A percentile compares a stretch with the other conserved stretches of the same genome.
These are phyloP conservation scores for Phalera bucephala DNA, from an alignment of 2,888 invertebrate species.

Conservation along the genomic window DNA sequence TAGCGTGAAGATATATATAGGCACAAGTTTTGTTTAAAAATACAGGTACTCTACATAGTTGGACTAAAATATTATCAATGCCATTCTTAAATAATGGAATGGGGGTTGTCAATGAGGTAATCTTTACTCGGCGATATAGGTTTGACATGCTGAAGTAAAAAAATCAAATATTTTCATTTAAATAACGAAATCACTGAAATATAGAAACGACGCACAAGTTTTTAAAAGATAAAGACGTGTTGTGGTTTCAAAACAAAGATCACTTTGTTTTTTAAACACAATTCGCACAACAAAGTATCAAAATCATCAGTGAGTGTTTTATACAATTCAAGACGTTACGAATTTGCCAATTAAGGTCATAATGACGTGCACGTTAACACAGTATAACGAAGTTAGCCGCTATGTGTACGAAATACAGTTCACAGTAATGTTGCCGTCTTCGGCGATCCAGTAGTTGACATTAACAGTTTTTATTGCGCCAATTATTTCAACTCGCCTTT, in stretches of 20 bases:
- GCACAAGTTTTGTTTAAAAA: too few relatives aligned
- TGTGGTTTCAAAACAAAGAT: not conserved
- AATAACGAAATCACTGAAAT: too few relatives aligned
- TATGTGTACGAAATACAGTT: conserved; percentile 1
- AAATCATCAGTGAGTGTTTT: not conserved
- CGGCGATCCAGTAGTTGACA: conserved; percentile 18
- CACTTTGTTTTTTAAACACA: not conserved
- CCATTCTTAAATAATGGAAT: too few relatives aligned
- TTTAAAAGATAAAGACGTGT: too few relatives aligned
- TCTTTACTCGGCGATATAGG: too few relatives aligned
- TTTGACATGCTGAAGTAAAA: too few relatives aligned
- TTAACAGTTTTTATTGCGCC: conserved; percentile 38
- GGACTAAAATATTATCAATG: too few relatives aligned
- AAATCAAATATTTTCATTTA: too few relatives aligned
- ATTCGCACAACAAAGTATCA: not conserved
- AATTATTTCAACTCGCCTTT: conserved; percentile 39
- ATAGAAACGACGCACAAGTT: too few relatives aligned
- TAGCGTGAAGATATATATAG: too few relatives aligned
- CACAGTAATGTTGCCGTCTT: conserved; percentile 6
- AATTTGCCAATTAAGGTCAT: conserved; percentile 1
- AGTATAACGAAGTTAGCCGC: not conserved
- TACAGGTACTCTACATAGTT: too few relatives aligned
- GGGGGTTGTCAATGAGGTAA: too few relatives aligned
- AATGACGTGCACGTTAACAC: not conserved
- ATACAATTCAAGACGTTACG: not conserved